Conservation (phyloP, 2,888 invertebrate species). For the Pristionchus entomophagus region DNA sequence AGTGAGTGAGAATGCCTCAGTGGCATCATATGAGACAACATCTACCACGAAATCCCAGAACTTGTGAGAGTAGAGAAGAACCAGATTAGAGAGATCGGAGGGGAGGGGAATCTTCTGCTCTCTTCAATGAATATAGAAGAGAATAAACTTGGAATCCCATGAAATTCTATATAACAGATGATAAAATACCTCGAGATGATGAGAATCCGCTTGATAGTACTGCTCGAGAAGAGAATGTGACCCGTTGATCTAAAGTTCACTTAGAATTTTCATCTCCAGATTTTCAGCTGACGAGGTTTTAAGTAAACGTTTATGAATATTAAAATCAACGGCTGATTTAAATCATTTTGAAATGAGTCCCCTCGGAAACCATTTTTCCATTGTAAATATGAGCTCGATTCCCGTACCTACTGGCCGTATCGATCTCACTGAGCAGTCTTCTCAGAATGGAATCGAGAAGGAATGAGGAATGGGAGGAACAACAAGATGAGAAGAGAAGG, state of each 20-base stretch:
- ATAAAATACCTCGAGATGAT: conserved; percentile 52
- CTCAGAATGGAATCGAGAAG: not conserved
- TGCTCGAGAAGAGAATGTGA: conserved; percentile 45
- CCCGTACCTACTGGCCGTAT: conserved; percentile 39
- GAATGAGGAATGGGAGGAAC: conserved; percentile 43
- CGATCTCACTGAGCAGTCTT: conserved; percentile 4
- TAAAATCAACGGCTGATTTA: not conserved
- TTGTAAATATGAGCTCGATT: not conserved
- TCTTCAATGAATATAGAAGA: not conserved
- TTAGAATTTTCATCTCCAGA: not conserved
- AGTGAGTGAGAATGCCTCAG: conserved; percentile 56
- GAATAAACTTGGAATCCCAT: not conserved
- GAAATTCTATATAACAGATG: not conserved
- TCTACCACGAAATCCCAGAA: conserved; percentile 62
- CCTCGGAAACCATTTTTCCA: not conserved
- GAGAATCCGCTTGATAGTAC: conserved; percentile 58
- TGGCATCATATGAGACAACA: conserved; percentile 60
- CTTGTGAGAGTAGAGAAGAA: conserved; percentile 52
- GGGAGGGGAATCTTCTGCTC: not conserved
- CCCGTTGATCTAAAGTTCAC: conserved; percentile 18
- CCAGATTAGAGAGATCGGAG: conserved; percentile 20
- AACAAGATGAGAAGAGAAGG: conserved; percentile 29
- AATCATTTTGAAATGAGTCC: too few species aligned
- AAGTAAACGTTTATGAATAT: too few species aligned
- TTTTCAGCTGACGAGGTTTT: too few species aligned